Evolutionary conservation across 2,888 invertebrate species (phyloP).

Genomic region (Cabera pusaria): DNA sequence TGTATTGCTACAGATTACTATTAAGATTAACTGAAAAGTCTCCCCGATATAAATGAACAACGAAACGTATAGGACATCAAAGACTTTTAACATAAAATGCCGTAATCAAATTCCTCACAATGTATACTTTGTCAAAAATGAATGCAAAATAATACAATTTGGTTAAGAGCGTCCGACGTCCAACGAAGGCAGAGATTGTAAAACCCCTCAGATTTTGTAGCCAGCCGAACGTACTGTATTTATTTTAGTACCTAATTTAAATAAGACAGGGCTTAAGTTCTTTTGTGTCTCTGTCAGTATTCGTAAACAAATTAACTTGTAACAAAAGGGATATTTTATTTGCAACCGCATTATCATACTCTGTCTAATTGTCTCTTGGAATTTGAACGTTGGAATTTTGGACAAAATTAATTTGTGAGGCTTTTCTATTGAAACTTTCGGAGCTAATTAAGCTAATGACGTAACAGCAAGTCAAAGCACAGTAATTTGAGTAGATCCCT

Average conservation of each 20-base stretch:
- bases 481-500: constrained; percentile 63
- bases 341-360: constrained; percentile 43
- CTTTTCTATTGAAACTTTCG: constrained; percentile 41
- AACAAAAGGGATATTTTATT: constrained; percentile 54
- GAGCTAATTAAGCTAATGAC: constrained; percentile 57
- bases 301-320: constrained; percentile 74
- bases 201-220: constrained; percentile 52
- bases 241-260: constrained; percentile 79
- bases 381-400: constrained; percentile 13
- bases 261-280: constrained; percentile 75
- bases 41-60: constrained; percentile 34
- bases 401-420: constrained; percentile 23
- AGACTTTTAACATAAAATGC: constrained; percentile 37
- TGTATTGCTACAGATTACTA: no score
- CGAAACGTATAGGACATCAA: constrained; percentile 37
- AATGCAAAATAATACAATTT: constrained; percentile 83
- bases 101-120: constrained; percentile 45
- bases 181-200: constrained; percentile 56
- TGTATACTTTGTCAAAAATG: constrained; percentile 74
- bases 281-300: constrained; percentile 67
- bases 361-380: constrained; percentile 37
- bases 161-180: constrained; percentile 62
- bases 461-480: constrained; percentile 43
- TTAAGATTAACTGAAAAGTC: no score
- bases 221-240: constrained; percentile 62